A percentile compares a stretch with the other conserved stretches of the same genome.
Evolutionary conservation across 2,113 vertebrate genomes (phyloP).

Genomic region (Ictidomys tridecemlineatus): DNA sequence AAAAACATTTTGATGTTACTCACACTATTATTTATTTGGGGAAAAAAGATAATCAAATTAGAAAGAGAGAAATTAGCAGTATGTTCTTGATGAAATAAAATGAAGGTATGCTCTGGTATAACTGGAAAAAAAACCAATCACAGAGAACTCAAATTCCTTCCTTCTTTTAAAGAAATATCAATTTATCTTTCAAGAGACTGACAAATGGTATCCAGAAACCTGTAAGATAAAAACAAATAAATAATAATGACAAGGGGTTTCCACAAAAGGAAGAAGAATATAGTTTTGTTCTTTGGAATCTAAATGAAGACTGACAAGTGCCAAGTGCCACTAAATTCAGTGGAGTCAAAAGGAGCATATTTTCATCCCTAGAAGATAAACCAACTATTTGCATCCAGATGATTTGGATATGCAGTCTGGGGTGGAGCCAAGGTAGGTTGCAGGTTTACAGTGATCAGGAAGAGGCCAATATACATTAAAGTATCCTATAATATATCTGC

Average conservation of each 20-base stretch:
- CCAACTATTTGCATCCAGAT: background rate
- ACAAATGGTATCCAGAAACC: background rate
- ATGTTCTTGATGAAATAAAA: background rate
- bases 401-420: background rate
- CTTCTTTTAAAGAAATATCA: background rate
- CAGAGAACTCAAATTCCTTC: background rate
- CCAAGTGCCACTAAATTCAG: background rate
- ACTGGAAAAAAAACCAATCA: background rate
- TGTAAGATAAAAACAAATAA: background rate
- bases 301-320: background rate
- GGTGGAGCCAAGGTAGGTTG: too few relatives aligned
- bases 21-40: background rate
- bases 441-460: background rate
- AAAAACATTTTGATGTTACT: background rate
- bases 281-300: background rate
- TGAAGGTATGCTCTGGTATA: background rate
- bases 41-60: background rate
- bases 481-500: background rate
- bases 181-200: too few relatives aligned
- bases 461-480: background rate
- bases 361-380: background rate
- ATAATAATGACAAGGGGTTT: background rate
- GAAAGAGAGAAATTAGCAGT: background rate
- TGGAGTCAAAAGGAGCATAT: background rate
- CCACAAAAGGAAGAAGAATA: background rate